A percentile compares a stretch with the other conserved stretches of the same genome.
These are phyloP conservation scores for Stigmatopora argus DNA, from an alignment of 2,113 vertebrate genomes.

Conservation along the genomic window DNA sequence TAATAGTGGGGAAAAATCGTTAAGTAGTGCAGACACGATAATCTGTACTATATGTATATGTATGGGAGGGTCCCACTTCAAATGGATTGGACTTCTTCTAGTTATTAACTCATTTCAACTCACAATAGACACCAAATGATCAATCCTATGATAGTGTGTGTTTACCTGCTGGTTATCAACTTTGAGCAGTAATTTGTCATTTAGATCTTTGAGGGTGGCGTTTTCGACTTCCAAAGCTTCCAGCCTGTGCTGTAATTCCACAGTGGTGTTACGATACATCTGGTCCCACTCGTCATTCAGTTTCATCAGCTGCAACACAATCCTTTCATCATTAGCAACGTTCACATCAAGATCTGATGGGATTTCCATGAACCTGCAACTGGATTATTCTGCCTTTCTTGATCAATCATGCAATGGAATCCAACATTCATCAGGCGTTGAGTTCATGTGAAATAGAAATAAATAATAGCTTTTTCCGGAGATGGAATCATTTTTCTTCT, in stretches of 20 bases:
- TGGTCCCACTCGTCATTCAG: constrained; percentile 80
- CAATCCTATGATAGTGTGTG: background rate
- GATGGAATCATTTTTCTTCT: background rate
- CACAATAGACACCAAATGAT: background rate
- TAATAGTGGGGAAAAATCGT: too few species aligned
- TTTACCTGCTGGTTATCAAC: constrained; percentile 75
- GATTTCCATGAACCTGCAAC: background rate
- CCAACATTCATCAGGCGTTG: constrained; percentile 3
- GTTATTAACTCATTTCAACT: background rate
- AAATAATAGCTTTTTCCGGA: background rate
- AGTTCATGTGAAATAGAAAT: constrained; percentile 8
- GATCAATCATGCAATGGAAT: background rate
- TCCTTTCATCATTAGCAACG: constrained; percentile 21
- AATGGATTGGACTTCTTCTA: too few species aligned
- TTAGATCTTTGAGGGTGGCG: constrained; percentile 63
- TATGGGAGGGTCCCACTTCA: too few species aligned
- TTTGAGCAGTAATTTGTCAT: constrained; percentile 67
- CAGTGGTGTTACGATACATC: constrained; percentile 69
- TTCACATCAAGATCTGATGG: background rate
- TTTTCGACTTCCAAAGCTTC: constrained; percentile 63
- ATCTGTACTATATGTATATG: too few species aligned
- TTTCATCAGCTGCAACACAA: constrained; percentile 73
- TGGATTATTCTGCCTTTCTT: background rate
- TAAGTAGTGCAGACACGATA: too few species aligned
- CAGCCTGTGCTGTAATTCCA: constrained; percentile 68